Evolutionary conservation across 2,113 vertebrate species (phyloP), one percentile per base, ranked within the genome.

Genomic region (Dipodomys stephensi): DNA sequence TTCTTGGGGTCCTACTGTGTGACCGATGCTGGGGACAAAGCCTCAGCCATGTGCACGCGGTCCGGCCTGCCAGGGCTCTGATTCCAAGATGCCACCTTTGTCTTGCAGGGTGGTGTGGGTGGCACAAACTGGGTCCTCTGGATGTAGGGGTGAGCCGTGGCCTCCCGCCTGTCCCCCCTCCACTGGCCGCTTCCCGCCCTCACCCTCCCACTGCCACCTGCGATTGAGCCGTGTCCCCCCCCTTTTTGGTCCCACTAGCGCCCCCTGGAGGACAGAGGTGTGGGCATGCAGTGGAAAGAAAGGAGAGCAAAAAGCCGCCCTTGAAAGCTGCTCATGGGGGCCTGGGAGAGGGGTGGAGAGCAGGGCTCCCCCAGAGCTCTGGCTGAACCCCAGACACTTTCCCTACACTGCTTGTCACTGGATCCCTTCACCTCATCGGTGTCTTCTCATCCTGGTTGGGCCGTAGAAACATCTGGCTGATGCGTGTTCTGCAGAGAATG

Each of bases 181-280:
- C 12, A 12, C 49, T 49, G 49, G 10, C 49, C 49, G 2, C 10
- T 49, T 12, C 49, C 49, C 49, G 0, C 49, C 49, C 46, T 2
- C 62, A n/a, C 11, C 12, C 2, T n/a, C 25, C 32, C 1, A 25
- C 88, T 87, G 86, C 72, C 83, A 77, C 91, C 72, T 78, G 46
- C 90, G 93, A 87, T 81, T 32, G 88, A 93, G 83, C 91, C 2
- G 49, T 49, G 49, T 96, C 92, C 93, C 78, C 91, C 71, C 92
- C 92, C 79, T 81, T 90, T 81, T 74, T n/a, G 93, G 90, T 67
- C 64, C 91, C 83, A 89, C 88, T 94, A 86, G 92, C 87, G 67
- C 89, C 67, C 83, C 84, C 91, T 92, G 74, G 69, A 94, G 76
- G 22, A 78, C 77, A 95, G 89, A 94, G n/a, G 78, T 94, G 83